These are phyloP conservation scores for Calcarius lapponicus DNA, from an alignment of 2,797 vertebrate species.

Conservation along the genomic window DNA sequence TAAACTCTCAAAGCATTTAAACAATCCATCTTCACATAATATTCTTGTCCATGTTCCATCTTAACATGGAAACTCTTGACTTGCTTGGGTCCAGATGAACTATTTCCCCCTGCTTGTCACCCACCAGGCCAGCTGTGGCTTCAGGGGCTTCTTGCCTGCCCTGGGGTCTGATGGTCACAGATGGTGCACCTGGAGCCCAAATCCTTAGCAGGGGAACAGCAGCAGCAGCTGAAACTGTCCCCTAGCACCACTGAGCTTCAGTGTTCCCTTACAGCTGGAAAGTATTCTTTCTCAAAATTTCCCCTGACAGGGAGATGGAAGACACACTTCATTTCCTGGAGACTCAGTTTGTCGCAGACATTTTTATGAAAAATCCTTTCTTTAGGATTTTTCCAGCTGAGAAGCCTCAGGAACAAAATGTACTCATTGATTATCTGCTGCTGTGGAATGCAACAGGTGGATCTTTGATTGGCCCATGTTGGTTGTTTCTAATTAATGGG, in stretches of 20 bases:
- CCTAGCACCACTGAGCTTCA: neutral
- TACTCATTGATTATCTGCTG: too few species aligned
- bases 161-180: neutral
- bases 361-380: too few species aligned
- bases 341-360: too few species aligned
- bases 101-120: neutral
- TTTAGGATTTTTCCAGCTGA: too few species aligned
- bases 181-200: neutral
- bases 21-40: neutral
- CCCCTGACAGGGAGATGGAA: neutral
- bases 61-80: neutral
- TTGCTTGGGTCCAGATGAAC: neutral
- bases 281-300: neutral
- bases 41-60: neutral
- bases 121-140: neutral
- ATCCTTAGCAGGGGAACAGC: neutral
- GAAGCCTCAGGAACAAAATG: too few species aligned
- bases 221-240: neutral
- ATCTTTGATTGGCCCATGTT: too few species aligned
- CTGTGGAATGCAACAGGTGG: too few species aligned
- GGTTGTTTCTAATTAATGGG: too few species aligned
- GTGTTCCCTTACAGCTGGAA: neutral
- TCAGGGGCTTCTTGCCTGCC: too few species aligned
- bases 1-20: neutral
- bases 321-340: rapidly evolving